Conservation (phyloP, 2,113 vertebrate genomes). For the Anolis sagrei region DNA sequence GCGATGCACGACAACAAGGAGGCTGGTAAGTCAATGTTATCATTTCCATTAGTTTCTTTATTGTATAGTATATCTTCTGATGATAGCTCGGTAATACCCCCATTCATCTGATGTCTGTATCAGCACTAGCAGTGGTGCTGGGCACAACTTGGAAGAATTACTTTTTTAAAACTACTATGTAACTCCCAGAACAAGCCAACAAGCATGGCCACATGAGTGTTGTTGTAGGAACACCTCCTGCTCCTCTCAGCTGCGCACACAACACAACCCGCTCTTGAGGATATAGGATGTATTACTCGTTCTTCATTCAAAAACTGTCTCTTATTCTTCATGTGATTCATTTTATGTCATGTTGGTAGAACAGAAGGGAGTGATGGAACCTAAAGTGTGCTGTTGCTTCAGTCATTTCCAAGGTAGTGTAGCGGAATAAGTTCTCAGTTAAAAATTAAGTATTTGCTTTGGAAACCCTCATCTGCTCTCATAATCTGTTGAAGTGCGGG, state of each 20-base stretch:
- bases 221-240: not conserved
- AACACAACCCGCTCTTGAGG: not conserved
- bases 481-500: not conserved
- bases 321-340: not conserved
- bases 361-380: not conserved
- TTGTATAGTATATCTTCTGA: not conserved
- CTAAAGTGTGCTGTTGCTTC: not conserved
- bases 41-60: too few species aligned
- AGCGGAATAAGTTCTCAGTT: not conserved
- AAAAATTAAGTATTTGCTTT: not conserved
- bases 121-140: too few species aligned
- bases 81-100: not conserved
- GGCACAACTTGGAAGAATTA: too few species aligned
- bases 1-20: conserved; percentile 92
- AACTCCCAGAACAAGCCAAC: not conserved
- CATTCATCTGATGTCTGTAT: not conserved
- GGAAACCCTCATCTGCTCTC: not conserved
- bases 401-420: not conserved
- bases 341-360: not conserved
- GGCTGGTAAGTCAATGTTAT: conserved; percentile 81
- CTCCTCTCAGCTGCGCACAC: not conserved
- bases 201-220: too few species aligned
- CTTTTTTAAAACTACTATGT: not conserved
- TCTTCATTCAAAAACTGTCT: not conserved
- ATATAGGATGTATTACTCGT: not conserved